Base-by-base conservation (phyloP, 2,888 invertebrate species). In the Synanthedon andrenaeformis region DNA sequence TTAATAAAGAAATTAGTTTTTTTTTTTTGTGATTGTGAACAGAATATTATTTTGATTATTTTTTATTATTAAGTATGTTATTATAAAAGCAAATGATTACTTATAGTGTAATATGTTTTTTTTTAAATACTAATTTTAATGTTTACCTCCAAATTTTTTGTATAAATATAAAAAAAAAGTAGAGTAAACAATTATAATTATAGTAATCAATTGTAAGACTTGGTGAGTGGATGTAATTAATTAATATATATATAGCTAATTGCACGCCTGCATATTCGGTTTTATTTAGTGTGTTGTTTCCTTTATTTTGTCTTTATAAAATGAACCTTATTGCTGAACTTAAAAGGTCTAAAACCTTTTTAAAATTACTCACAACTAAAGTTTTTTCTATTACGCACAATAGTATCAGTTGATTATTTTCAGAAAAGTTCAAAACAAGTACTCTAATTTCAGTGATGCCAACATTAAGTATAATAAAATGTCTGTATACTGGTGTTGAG, bases 11-110 rank as follows among this genome's bases (percentile, higher is more conserved):
- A 70, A 72, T 72, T 76, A 79, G 76, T 77, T 82, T 79, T 82
- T 78, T 82, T 78, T 82, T 79, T 82, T 84, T 83, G 35, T 35
- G 35, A 35, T 35, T 35, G 35, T 35, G 81, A 82, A 80, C 35
- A 77, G 76, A 74, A 80, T 79, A 79, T 35, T 82, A 71, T 82
- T 23, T 78, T 77, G 75, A 82, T 84, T 82, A 72, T 77, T 79
- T 81, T 83, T 82, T 79, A 23, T 35, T 35, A 35, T 35, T 81
- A 23, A 23, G 23, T 23, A 81, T 82, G 75, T 82, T 84, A 83
- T 23, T 84, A 83, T 83, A 82, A 83, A 78, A 69, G 62, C 57
- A 61, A 72, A 69, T 72, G 70, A 82, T 83, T 84, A 81, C 81
- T 70, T 82, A 82, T 77, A 79, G 79, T 82, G 82, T 81, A 82